Evolutionary conservation across 2,888 invertebrate species (phyloP).

Genomic region (Apomyelois bistriatella): DNA sequence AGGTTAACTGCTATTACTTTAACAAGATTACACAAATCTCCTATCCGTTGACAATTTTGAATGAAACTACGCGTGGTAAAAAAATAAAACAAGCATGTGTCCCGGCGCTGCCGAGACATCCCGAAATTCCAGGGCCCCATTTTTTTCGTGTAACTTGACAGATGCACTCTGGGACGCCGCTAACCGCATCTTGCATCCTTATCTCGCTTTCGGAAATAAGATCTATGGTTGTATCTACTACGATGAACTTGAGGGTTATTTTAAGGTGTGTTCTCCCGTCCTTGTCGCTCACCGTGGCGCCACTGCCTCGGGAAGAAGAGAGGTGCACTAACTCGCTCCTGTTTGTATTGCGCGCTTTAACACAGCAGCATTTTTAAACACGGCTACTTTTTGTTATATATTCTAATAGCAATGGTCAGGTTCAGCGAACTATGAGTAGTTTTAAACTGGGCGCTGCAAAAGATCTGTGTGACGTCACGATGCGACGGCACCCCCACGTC

Average conservation of each 20-base stretch:
- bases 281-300: slow-evolving; percentile 71
- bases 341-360: slow-evolving; percentile 58
- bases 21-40: slow-evolving; percentile 78
- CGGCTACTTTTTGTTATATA: slow-evolving; percentile 56
- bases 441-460: slow-evolving; percentile 42
- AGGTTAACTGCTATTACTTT: slow-evolving; percentile 57
- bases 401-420: slow-evolving; percentile 34
- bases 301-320: slow-evolving; percentile 52
- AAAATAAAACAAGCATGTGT: slow-evolving; percentile 71
- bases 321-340: slow-evolving; percentile 55
- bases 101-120: slow-evolving; percentile 62
- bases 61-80: slow-evolving; percentile 68
- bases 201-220: slow-evolving; percentile 63
- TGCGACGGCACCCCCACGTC: slow-evolving; percentile 74
- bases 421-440: slow-evolving; percentile 44
- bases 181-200: slow-evolving; percentile 76
- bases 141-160: slow-evolving; percentile 72
- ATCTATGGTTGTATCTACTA: slow-evolving; percentile 62
- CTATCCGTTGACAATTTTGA: slow-evolving; percentile 74
- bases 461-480: slow-evolving; percentile 62
- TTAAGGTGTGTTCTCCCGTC: slow-evolving; percentile 66
- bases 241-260: slow-evolving; percentile 70
- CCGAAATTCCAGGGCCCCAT: slow-evolving; percentile 73
- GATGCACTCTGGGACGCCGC: slow-evolving; percentile 76
- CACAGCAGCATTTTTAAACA: slow-evolving; percentile 61